Base-by-base conservation (phyloP, 2,113 vertebrate species). In the Motacilla alba region DNA sequence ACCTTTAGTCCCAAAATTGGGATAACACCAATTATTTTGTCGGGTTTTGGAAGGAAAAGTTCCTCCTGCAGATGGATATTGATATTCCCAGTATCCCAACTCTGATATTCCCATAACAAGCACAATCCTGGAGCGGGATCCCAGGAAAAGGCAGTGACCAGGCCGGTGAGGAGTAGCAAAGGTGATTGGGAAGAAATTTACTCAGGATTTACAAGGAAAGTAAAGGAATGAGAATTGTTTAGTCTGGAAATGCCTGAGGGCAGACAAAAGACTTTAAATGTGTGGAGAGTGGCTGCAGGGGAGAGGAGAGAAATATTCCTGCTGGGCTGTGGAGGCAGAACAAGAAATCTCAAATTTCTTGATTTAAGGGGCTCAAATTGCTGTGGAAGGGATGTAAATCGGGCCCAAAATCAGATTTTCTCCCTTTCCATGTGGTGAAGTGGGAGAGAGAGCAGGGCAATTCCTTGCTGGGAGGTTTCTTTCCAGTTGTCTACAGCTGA, bases 191-290 rank as follows among this genome's bases (percentile, higher is more conserved):
- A 37, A 90, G 17, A 35, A 49, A 43, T 33, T 28, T 44, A 7
- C 63, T 39, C 5, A 39, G 50, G 58, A 58, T 96, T 94, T 69
- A 21, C 62, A 37, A 46, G 31, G 44, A 33, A 52, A 58, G 14
- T 19, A 8, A 85, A 95, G 66, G 75, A 94, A 43, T 76, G 63
- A 31, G 88, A 64, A 33, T 2, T 80, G 70, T 90, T 95, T 66
- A 69, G 66, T 93, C 70, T 93, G 52, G 44, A 88, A 27, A 28
- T 85, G 26, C 62, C 78, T 21, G 31, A 58, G 44, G 27, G 53
- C 23, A 47, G 62, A 78, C 16, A 64, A 16, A 64, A 46, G 4
- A 8, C 11, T 53, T 33, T 1, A 27, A 55, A 46, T 3, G 7
- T 72, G 47, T 37, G 46, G 7, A 44, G 16, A 35, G 37, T 19